These are phyloP conservation scores for Anarrhichthys ocellatus DNA, from an alignment of 2,113 vertebrate genomes.

Conservation along the genomic window DNA sequence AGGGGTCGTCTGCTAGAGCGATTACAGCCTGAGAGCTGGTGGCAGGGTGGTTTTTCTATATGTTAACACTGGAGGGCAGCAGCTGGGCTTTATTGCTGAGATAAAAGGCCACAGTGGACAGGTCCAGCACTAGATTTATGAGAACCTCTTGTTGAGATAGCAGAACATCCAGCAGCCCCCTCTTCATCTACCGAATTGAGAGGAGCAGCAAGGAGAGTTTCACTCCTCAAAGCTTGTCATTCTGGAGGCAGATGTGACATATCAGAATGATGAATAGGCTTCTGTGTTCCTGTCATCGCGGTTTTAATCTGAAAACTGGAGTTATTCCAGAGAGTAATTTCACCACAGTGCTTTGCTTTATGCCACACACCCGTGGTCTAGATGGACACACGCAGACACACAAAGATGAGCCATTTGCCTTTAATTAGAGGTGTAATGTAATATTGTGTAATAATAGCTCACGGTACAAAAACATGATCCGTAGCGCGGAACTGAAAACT, in stretches of 20 bases:
- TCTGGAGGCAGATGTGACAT: conserved; percentile 20
- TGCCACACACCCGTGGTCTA: background rate
- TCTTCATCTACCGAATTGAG: background rate
- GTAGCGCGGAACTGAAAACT: background rate
- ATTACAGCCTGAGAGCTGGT: conserved; percentile 31
- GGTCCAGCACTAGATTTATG: conserved; percentile 61
- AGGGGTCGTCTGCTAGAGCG: conserved; percentile 41
- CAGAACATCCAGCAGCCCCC: conserved; percentile 18
- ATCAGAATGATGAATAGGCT: conserved; percentile 50
- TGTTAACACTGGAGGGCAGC: conserved; percentile 52
- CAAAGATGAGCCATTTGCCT: conserved; percentile 1
- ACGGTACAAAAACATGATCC: background rate
- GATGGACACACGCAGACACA: background rate
- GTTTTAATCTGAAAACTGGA: conserved; percentile 59
- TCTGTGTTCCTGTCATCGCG: conserved; percentile 52
- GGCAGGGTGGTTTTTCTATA: conserved; percentile 28
- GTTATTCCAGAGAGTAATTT: conserved; percentile 35
- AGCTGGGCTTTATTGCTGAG: conserved; percentile 61
- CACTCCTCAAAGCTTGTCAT: conserved; percentile 11
- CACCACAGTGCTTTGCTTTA: conserved; percentile 34
- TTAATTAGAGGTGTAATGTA: conserved; percentile 12
- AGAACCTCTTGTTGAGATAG: conserved; percentile 31
- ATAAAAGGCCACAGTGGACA: conserved; percentile 64
- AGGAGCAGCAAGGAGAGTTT: background rate
- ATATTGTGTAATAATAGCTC: background rate